Evolutionary conservation across 2,113 vertebrate genomes (phyloP).

Genomic region (Grammomys surdaster): DNA sequence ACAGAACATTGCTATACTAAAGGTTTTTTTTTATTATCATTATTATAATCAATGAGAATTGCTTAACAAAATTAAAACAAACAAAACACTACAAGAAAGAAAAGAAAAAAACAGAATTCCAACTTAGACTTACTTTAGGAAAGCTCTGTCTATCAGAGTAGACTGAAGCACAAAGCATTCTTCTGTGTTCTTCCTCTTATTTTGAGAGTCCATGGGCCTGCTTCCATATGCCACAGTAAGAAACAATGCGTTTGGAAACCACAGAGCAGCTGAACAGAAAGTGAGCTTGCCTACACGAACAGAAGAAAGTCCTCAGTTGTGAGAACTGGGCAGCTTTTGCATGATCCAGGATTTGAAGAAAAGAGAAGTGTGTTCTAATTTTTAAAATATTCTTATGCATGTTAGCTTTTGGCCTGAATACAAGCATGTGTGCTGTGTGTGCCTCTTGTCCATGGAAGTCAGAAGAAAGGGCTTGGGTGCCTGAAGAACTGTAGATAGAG

Average conservation of each 20-base stretch:
- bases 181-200: conserved; percentile 6
- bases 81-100: neutral
- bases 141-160: neutral
- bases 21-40: neutral
- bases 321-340: conserved; percentile 64
- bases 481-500: neutral
- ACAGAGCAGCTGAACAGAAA: conserved; percentile 73
- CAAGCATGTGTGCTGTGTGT: neutral
- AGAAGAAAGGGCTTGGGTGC: no score
- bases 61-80: neutral
- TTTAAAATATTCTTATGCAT: no score
- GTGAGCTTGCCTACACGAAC: conserved; percentile 59
- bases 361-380: neutral
- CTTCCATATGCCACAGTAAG: conserved; percentile 40
- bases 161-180: neutral
- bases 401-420: neutral
- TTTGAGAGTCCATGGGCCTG: conserved; percentile 16
- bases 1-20: neutral
- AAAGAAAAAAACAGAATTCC: neutral
- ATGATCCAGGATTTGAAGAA: neutral
- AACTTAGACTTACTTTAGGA: conserved; percentile 13
- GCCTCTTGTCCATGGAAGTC: neutral
- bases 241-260: conserved; percentile 67
- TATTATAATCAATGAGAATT: neutral
- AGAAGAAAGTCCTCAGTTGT: conserved; percentile 61